These are phyloP conservation scores for Chiloscyllium punctatum DNA, from an alignment of 2,797 vertebrate genomes.

Conservation along the genomic window DNA sequence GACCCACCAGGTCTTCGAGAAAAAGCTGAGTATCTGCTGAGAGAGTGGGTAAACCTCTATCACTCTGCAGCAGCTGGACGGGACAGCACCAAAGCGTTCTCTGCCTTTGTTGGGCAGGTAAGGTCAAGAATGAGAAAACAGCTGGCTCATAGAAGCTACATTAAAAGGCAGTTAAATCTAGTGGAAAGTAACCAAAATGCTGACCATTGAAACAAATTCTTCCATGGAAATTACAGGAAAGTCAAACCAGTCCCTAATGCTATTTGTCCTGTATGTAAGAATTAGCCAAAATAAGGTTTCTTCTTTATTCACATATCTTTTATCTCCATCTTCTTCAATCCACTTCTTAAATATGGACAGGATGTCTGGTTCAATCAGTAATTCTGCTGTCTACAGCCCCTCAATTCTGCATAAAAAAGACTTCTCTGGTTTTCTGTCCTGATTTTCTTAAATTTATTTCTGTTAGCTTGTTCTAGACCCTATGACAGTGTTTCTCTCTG, in stretches of 20 bases:
- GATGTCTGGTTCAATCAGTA: neutral
- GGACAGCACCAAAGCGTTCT: constrained; percentile 98
- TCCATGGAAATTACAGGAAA: neutral
- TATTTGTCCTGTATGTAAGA: neutral
- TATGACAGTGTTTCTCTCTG: neutral
- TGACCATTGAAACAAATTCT: neutral
- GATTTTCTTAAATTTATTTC: neutral
- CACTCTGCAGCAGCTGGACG: constrained; percentile 95
- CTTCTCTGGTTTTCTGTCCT: neutral
- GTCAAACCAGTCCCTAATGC: neutral
- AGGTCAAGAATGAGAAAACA: constrained; percentile 36
- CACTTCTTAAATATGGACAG: neutral
- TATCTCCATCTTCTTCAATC: neutral
- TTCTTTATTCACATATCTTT: neutral
- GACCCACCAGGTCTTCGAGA: constrained; percentile 94
- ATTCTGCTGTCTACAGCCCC: neutral
- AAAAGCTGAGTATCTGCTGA: constrained; percentile 94
- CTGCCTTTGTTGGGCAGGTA: constrained; percentile 98
- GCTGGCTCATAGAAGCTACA: neutral
- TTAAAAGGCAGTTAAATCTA: neutral
- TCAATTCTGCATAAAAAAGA: neutral
- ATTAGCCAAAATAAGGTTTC: neutral
- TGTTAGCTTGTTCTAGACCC: neutral
- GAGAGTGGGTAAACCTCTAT: constrained; percentile 98
- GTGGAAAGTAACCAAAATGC: neutral